Base-by-base conservation (phyloP, 2,113 vertebrate genomes). In the Oncorhynchus nerka region DNA sequence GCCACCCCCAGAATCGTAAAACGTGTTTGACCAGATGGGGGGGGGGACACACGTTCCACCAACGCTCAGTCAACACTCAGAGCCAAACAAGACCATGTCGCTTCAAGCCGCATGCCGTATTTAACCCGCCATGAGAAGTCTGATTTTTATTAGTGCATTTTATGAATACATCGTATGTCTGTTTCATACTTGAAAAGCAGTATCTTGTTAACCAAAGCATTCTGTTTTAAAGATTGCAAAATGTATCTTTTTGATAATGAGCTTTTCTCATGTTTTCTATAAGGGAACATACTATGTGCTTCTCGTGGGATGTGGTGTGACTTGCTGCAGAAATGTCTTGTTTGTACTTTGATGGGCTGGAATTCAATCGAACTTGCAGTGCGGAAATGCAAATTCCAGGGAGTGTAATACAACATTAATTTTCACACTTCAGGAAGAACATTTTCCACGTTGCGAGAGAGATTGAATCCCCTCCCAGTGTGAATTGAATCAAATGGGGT, bases 141-240 rank as follows among this genome's bases (percentile, higher is more conserved):
- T 81, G 49, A 73, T 81, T 85, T 85, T 88, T 87, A 85, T 85
- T 83, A 74, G 75, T 79, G 73, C 82, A 88, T 90, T 91, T 91
- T 91, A 88, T 81, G 75, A 89, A 86, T 77, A 76, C 79, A 83
- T 78, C 70, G 74, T 68, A 75, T 74, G 66, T 84, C 80, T 79
- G 83, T 90, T 90, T 90, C 87, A 83, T 88, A 91, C 79, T 85
- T 89, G 88, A 91, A 89, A 76, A 89, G 78, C 88, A 81, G 85
- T 88, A 82, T 89, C 85, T 83, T 88, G 88, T 88, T 84, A 88
- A 88, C 75, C 71, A 73, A 85, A 82, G 92, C 92, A 87, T 92
- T 93, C 92, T 93, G 92, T 94, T 94, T 94, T 93, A 94, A 91
- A 90, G 93, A 94, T 90, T 90, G 92, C 90, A 82, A 78, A 68